Conservation (phyloP, 2,797 vertebrate genomes). For the Florisuga fusca region DNA sequence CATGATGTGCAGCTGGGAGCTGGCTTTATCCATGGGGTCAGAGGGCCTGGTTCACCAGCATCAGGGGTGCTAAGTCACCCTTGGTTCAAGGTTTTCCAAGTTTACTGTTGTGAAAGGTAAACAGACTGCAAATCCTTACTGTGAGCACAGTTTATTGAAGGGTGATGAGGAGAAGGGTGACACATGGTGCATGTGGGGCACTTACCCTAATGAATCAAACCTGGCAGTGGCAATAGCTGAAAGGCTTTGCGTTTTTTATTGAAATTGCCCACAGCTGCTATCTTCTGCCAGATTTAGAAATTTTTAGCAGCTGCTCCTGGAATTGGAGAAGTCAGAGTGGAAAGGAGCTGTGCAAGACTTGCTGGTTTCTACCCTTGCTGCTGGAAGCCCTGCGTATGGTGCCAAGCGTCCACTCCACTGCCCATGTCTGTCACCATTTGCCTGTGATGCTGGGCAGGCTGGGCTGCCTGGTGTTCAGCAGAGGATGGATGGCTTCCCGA, state of each 20-base stretch:
- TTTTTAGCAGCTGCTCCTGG: neutral
- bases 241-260: accelerated
- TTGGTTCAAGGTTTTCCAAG: neutral
- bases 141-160: neutral
- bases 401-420: accelerated
- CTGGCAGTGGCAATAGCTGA: neutral
- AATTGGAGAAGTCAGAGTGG: neutral
- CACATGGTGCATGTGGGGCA: accelerated
- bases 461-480: accelerated
- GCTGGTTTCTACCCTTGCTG: neutral
- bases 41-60: neutral
- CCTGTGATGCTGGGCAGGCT: accelerated
- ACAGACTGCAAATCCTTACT: accelerated
- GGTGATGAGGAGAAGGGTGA: neutral
- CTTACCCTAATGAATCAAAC: neutral
- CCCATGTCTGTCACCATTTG: accelerated
- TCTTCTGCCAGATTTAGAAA: neutral
- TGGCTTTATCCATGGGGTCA: accelerated
- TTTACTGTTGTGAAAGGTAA: neutral
- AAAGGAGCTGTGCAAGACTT: neutral
- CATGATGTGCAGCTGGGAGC: neutral
- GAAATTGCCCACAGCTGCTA: neutral
- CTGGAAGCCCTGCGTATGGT: neutral
- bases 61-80: accelerated
- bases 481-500: neutral